Evolutionary conservation across 2,888 invertebrate species (phyloP), one percentile per base, ranked within the genome.

Genomic region (Micropterix aruncella): DNA sequence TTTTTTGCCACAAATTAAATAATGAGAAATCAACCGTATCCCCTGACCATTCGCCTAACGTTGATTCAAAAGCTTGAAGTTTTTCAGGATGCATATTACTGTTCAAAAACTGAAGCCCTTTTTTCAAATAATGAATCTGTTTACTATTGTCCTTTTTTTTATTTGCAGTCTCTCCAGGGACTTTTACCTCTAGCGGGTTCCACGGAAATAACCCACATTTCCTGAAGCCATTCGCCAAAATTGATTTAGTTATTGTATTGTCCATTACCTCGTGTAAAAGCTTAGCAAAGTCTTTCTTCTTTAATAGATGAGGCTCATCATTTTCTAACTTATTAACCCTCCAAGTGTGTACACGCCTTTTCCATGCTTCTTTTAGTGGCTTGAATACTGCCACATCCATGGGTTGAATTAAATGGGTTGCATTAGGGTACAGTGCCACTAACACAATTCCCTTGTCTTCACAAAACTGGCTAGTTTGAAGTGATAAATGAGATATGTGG

Each of bases 391-490:
- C n/a, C n/a, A n/a, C n/a, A n/a, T n/a, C n/a, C n/a, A n/a, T n/a
- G n/a, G n/a, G n/a, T n/a, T n/a, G n/a, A n/a, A n/a, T n/a, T n/a
- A n/a, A n/a, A n/a, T n/a, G n/a, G n/a, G n/a, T n/a, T n/a, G n/a
- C n/a, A n/a, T n/a, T n/a, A n/a, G n/a, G 57, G 19, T 51, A 53
- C 3, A 62, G 49, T 18, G 56, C 52, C 39, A 59, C 50, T 15
- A 60, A 46, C 46, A 58, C 54, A 12, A 62, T 62, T 17, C 51
- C 46, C 44, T 61, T 58, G 38, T 56, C 50, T 44, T 49, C 47
- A n/a, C n/a, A n/a, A n/a, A n/a, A n/a, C n/a, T n/a, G n/a, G n/a
- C n/a, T n/a, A n/a, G n/a, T n/a, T n/a, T n/a, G n/a, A n/a, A n/a
- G n/a, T n/a, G n/a, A n/a, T n/a, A n/a, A n/a, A n/a, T n/a, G n/a